A percentile compares a stretch with the other conserved stretches of the same genome.
Evolutionary conservation across 2,113 vertebrate species (phyloP).

Genomic region (Coturnix japonica): DNA sequence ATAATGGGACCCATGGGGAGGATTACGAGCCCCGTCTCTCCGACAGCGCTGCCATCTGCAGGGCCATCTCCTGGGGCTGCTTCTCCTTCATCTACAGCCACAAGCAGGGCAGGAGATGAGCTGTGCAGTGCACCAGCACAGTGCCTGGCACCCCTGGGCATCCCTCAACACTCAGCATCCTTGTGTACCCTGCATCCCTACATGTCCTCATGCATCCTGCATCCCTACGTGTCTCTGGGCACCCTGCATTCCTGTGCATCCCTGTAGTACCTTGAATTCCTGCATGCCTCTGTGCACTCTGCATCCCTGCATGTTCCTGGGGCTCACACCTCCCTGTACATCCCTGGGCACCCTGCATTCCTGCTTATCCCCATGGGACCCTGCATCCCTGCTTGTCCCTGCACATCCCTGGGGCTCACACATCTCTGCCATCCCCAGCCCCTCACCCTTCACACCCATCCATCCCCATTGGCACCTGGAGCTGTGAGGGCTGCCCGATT

Average conservation of each 20-base stretch:
- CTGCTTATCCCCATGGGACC: no score
- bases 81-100: accelerated
- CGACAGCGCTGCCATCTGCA: constrained; percentile 51
- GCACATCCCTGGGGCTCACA: no score
- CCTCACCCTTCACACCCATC: not conserved
- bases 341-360: no score
- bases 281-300: no score
- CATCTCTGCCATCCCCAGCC: not conserved
- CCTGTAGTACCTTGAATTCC: no score
- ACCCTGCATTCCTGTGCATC: no score
- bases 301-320: no score
- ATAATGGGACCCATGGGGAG: constrained; percentile 64
- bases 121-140: not conserved
- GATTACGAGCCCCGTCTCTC: constrained; percentile 7
- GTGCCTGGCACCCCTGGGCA: accelerated
- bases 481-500: not conserved
- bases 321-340: no score
- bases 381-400: no score
- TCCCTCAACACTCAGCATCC: no score
- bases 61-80: not conserved
- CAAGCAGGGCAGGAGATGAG: accelerated
- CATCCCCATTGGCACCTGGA: accelerated
- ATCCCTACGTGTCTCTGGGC: not conserved
- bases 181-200: not conserved
- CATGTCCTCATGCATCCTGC: no score